Conservation (phyloP, 2,797 vertebrate species). For the Rhincodon typus region DNA sequence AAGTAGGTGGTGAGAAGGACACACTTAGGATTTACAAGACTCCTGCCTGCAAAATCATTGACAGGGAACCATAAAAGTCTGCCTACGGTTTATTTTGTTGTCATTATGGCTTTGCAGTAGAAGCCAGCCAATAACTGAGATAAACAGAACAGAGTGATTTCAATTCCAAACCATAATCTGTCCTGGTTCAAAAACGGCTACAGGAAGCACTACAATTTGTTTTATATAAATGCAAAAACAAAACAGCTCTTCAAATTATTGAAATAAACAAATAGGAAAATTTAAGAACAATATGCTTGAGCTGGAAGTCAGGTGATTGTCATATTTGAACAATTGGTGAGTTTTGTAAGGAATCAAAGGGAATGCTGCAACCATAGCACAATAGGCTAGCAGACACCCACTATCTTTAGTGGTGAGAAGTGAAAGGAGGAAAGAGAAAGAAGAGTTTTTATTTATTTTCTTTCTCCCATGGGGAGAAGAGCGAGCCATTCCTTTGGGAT, state of each 20-base stretch:
- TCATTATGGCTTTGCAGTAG: background rate
- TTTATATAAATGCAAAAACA: background rate
- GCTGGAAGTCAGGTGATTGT: background rate
- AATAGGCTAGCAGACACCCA: background rate
- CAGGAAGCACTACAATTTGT: background rate
- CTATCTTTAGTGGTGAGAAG: background rate
- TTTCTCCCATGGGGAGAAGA: background rate
- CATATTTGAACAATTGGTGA: background rate
- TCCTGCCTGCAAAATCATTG: too few relatives aligned
- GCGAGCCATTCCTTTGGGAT: background rate
- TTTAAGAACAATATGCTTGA: background rate
- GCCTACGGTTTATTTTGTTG: background rate
- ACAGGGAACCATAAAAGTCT: too few relatives aligned
- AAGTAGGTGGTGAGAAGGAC: too few relatives aligned
- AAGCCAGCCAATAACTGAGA: background rate
- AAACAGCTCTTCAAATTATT: background rate
- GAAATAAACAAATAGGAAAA: too few relatives aligned
- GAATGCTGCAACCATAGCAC: background rate
- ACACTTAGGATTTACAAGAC: too few relatives aligned
- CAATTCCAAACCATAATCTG: background rate
- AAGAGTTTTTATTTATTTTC: background rate
- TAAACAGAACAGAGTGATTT: background rate
- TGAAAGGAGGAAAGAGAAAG: background rate
- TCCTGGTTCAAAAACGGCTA: background rate
- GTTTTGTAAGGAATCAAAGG: background rate